Conservation (phyloP, 1,140 invertebrate genomes). For the Trissolcus basalis region DNA sequence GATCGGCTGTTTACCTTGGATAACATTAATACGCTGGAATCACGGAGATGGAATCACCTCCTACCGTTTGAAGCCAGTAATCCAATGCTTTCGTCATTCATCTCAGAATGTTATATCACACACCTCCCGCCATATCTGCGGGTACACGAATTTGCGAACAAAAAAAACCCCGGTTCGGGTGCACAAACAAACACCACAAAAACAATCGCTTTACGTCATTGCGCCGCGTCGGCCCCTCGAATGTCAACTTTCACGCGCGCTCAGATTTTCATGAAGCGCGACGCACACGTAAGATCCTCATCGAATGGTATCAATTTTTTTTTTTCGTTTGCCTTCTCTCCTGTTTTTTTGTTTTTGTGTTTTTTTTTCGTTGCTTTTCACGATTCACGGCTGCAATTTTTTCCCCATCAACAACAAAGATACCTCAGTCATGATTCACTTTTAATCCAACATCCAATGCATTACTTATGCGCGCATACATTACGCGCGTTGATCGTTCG, state of each 20-base stretch:
- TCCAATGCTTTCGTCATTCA: conserved; percentile 49
- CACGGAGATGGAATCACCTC: conserved; percentile 37
- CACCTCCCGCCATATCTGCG: conserved; percentile 15
- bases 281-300: conserved; percentile 8
- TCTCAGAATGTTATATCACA: conserved; percentile 50
- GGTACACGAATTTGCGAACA: conserved; percentile 19
- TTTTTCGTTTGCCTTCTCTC: background rate
- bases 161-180: conserved; percentile 4
- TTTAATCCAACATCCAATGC: conserved; percentile 27
- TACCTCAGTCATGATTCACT: conserved; percentile 29
- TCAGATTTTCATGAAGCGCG: conserved; percentile 11
- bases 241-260: conserved; percentile 34
- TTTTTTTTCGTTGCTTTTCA: conserved; percentile 8
- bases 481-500: conserved; percentile 16
- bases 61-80: conserved; percentile 36
- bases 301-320: background rate
- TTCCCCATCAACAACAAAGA: conserved; percentile 25
- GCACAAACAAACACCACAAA: conserved; percentile 11
- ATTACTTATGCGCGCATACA: conserved; percentile 21
- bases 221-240: conserved; percentile 3
- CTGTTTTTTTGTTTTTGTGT: background rate
- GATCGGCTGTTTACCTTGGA: conserved; percentile 56
- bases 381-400: conserved; percentile 19
- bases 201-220: conserved; percentile 32
- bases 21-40: conserved; percentile 47